Conservation (phyloP, 1,140 invertebrate species). For the Acromyrmex heyeri region DNA sequence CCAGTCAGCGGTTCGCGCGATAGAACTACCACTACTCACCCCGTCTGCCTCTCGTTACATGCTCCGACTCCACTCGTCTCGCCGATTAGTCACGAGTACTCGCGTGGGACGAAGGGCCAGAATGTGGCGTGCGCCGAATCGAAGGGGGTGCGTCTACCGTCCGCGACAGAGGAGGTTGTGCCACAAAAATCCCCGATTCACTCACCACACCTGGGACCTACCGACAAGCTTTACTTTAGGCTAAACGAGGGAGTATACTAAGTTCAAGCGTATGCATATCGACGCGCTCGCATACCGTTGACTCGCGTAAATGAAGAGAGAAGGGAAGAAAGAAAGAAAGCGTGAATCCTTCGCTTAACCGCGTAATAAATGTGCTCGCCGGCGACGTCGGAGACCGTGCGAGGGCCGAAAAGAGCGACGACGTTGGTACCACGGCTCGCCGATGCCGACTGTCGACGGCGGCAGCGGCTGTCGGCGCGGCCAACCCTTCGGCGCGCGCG, state of each 20-base stretch:
- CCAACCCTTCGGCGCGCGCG: slow-evolving; percentile 64
- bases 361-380: slow-evolving; percentile 63
- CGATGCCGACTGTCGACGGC: slow-evolving; percentile 74
- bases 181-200: slow-evolving; percentile 61
- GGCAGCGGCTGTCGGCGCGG: slow-evolving; percentile 64
- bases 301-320: neutral
- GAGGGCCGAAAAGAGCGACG: slow-evolving; percentile 66
- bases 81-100: slow-evolving; percentile 34
- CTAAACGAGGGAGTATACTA: neutral
- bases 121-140: slow-evolving; percentile 20
- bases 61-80: slow-evolving; percentile 35
- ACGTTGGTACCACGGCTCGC: slow-evolving; percentile 72
- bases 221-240: neutral
- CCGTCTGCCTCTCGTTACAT: slow-evolving; percentile 40
- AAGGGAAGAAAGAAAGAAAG: neutral
- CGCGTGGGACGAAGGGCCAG: slow-evolving; percentile 9
- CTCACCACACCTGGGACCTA: slow-evolving; percentile 60
- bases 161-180: slow-evolving; percentile 12
- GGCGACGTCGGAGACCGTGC: slow-evolving; percentile 39
- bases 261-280: slow-evolving; percentile 14
- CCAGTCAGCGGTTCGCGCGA: neutral
- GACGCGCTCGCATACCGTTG: slow-evolving; percentile 18
- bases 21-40: slow-evolving; percentile 31
- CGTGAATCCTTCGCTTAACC: neutral
- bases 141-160: slow-evolving; percentile 32